Evolutionary conservation across 2,113 vertebrate genomes (phyloP).

Genomic region (Vidua chalybeata): DNA sequence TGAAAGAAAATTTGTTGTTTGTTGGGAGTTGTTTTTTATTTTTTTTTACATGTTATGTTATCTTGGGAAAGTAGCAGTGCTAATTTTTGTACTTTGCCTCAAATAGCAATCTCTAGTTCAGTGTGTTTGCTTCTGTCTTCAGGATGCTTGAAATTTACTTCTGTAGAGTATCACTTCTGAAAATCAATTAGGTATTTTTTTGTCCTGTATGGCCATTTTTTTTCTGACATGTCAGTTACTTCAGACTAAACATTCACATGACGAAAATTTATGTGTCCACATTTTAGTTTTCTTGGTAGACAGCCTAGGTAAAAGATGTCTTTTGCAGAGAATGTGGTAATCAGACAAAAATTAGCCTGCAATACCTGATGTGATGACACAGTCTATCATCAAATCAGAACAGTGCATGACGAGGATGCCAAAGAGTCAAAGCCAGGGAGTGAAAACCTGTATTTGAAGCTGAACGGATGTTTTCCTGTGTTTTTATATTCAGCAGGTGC

Average conservation of each 20-base stretch:
- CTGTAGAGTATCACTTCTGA: background rate
- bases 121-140: background rate
- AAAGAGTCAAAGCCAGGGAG: background rate
- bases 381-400: background rate
- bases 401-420: fast-evolving
- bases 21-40: background rate
- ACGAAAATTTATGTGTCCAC: background rate
- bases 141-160: background rate
- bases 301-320: background rate
- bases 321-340: background rate
- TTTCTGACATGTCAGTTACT: background rate
- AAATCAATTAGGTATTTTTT: background rate
- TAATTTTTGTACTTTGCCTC: background rate
- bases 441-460: background rate
- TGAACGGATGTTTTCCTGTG: background rate
- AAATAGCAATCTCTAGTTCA: background rate
- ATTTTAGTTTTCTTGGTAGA: background rate
- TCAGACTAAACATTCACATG: background rate
- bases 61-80: background rate
- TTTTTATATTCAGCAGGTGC: background rate
- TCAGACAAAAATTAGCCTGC: background rate
- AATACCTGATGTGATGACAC: background rate
- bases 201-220: background rate
- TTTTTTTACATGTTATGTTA: background rate
- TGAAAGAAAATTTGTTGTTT: background rate